Conservation (phyloP, 2,888 invertebrate species). For the Ophion ventricosus region DNA sequence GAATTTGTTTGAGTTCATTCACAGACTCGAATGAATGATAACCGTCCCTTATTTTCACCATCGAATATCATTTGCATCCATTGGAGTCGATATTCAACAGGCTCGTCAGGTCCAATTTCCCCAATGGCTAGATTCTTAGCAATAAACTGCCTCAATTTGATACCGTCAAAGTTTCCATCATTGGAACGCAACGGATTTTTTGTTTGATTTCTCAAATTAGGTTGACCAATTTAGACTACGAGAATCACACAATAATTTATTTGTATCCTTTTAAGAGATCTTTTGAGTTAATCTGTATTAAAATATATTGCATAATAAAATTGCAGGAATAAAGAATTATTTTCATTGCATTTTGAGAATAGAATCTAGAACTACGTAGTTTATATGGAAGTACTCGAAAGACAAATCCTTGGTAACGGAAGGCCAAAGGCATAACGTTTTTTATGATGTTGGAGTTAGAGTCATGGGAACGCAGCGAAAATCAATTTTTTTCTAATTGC, state of each 20-base stretch:
- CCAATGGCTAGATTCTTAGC: no score
- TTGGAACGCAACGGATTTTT: not conserved
- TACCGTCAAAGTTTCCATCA: not conserved
- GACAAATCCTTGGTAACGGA: no score
- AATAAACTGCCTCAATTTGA: not conserved
- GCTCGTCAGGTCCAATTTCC: not conserved
- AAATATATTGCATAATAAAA: no score
- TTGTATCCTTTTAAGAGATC: not conserved
- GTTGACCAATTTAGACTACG: not conserved
- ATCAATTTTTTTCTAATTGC: no score
- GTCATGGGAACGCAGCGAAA: no score
- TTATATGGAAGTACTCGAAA: no score
- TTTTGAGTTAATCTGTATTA: not conserved
- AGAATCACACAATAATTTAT: not conserved
- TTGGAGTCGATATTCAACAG: not conserved
- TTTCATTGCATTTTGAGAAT: not conserved
- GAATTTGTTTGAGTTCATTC: not conserved
- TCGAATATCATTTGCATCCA: not conserved
- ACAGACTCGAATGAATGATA: not conserved
- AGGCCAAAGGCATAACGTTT: no score
- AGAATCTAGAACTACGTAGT: not conserved
- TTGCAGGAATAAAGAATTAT: no score
- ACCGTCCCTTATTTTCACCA: not conserved
- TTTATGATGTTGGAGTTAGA: no score
- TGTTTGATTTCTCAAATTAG: not conserved